Evolutionary conservation across 2,113 vertebrate genomes (phyloP).

Genomic region (Paraplagusia blochii): DNA sequence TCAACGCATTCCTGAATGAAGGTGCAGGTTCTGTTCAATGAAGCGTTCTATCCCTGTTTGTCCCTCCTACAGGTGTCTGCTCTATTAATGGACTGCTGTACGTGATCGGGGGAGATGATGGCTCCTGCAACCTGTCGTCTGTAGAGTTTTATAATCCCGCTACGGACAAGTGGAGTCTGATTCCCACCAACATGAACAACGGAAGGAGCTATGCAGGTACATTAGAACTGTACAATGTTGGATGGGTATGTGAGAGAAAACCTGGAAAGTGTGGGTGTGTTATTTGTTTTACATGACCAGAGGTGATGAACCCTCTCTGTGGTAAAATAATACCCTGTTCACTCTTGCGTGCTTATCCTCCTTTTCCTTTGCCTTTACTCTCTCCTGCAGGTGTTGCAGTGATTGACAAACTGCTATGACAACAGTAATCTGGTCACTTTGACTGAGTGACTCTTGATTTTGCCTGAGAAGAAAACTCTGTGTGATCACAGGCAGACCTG

Average conservation of each 20-base stretch:
- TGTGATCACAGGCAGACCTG: neutral
- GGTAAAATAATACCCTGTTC: too few relatives aligned
- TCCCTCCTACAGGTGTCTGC: conserved; percentile 81
- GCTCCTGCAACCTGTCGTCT: conserved; percentile 92
- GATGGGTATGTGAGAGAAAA: too few relatives aligned
- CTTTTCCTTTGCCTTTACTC: neutral
- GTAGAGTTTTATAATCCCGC: conserved; percentile 94
- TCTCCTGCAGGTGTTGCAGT: conserved; percentile 86
- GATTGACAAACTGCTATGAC: conserved; percentile 92
- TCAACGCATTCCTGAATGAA: too few relatives aligned
- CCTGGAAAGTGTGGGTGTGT: too few relatives aligned
- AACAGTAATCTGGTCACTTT: neutral
- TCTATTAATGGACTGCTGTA: conserved; percentile 92
- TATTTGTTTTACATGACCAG: too few relatives aligned
- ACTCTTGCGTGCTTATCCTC: neutral
- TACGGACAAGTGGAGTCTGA: conserved; percentile 90
- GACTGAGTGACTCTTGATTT: neutral
- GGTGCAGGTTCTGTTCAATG: neutral
- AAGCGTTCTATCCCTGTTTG: neutral
- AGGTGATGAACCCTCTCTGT: too few relatives aligned
- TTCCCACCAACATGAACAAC: conserved; percentile 95
- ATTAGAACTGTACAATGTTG: too few relatives aligned
- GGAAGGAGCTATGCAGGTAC: conserved; percentile 93
- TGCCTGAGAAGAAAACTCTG: conserved; percentile 10
- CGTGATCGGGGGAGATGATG: conserved; percentile 94